phyloP scores from a whole-genome alignment of 1,140 invertebrate species.

The Leucophenga varia region DNA sequence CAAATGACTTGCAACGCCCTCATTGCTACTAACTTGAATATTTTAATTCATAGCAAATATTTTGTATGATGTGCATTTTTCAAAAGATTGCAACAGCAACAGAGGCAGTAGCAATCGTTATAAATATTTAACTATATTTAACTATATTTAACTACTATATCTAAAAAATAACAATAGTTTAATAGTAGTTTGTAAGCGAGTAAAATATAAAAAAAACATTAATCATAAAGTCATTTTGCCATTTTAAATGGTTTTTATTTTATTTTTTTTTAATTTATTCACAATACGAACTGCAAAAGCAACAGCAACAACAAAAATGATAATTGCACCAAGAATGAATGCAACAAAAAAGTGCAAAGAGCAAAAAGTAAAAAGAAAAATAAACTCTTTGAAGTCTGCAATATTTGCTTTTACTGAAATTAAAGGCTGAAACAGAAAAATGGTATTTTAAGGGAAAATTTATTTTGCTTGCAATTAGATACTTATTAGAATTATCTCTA shows the following conservation, averaged over 20 bases:
- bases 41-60: background rate
- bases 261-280: no score
- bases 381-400: no score
- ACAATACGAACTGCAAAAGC: slow-evolving; percentile 16
- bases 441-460: background rate
- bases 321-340: slow-evolving; percentile 33
- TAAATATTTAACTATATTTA: slow-evolving; percentile 12
- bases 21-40: background rate
- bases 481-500: background rate
- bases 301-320: slow-evolving; percentile 39
- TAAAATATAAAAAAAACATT: no score
- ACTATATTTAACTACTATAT: slow-evolving; percentile 20
- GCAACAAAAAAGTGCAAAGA: slow-evolving; percentile 46
- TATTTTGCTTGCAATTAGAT: background rate
- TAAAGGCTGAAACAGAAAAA: no score
- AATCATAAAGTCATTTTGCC: no score
- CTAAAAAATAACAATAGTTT: no score
- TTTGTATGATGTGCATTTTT: slow-evolving; percentile 30
- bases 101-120: slow-evolving; percentile 15
- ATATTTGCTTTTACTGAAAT: no score
- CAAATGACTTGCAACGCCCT: no score
- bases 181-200: no score
- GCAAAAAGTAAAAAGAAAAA: no score
- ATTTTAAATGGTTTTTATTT: no score
- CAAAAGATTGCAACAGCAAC: slow-evolving; percentile 38